phyloP scores from a whole-genome alignment of 2,888 invertebrate species.

The Nycteola revayana region DNA sequence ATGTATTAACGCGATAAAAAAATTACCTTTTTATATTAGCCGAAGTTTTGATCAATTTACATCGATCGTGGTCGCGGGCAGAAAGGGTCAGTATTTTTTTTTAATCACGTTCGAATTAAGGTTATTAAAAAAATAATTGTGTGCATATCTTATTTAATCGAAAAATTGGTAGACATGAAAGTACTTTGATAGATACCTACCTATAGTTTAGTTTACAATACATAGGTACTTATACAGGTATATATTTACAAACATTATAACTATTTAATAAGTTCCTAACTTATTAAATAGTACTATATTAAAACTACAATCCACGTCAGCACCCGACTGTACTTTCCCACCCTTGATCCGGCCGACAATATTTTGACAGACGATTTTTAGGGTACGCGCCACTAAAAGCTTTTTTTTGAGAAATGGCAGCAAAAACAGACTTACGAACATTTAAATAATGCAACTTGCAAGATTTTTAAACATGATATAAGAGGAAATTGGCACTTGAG shows the following conservation, averaged over 20 bases:
- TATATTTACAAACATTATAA: too few relatives aligned
- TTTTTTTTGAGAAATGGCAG: conserved; percentile 36
- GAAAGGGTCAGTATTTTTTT: too few relatives aligned
- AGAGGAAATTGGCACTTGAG: conserved; percentile 32
- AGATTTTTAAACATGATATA: conserved; percentile 20
- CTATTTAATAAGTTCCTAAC: too few relatives aligned
- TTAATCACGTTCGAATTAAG: too few relatives aligned
- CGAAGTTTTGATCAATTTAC: too few relatives aligned
- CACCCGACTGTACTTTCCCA: conserved; percentile 36
- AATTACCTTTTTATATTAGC: too few relatives aligned
- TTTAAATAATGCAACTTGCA: conserved; percentile 23
- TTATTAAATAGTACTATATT: background rate
- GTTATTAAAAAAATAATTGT: too few relatives aligned
- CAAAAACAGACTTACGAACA: conserved; percentile 20
- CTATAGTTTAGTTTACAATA: background rate
- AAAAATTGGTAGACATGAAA: background rate
- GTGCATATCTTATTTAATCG: background rate
- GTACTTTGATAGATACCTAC: background rate
- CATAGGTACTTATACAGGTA: too few relatives aligned
- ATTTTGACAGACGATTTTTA: conserved; percentile 68
- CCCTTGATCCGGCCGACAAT: conserved; percentile 60
- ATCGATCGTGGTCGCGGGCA: too few relatives aligned
- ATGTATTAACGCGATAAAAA: background rate
- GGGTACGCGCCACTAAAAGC: conserved; percentile 54
- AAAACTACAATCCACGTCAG: conserved; percentile 3